phyloP scores from a whole-genome alignment of 2,113 vertebrate genomes.

The Myotis yumanensis region DNA sequence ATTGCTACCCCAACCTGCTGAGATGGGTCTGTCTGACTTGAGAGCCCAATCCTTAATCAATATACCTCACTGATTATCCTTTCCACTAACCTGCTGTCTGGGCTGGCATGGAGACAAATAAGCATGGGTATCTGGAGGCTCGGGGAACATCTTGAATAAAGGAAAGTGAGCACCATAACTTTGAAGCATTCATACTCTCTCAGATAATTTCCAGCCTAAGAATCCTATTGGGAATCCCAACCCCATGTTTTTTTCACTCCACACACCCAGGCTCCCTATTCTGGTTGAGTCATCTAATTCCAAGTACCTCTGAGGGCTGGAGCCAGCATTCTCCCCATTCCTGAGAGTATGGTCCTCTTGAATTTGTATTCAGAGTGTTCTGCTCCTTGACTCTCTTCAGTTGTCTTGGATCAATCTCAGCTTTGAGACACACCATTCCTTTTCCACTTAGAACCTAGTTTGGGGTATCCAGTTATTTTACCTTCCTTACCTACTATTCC shows the following conservation, averaged over 20 bases:
- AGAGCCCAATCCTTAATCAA: not conserved
- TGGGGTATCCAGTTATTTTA: not conserved
- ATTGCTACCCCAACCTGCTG: not conserved
- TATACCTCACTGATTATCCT: not conserved
- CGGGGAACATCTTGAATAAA: not conserved
- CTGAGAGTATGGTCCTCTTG: not conserved
- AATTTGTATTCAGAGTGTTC: not conserved
- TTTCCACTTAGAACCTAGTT: not conserved
- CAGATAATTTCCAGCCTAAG: not conserved
- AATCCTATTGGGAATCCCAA: not conserved
- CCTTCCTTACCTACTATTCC: not conserved
- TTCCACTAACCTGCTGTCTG: not conserved
- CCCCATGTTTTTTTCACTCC: fast-evolving
- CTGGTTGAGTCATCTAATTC: not conserved
- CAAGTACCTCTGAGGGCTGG: not conserved
- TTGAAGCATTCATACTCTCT: not conserved
- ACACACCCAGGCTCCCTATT: not conserved
- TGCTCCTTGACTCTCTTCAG: fast-evolving
- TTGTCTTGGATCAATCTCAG: not conserved
- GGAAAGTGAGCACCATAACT: not conserved
- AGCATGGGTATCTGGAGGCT: not conserved
- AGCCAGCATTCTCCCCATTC: not conserved
- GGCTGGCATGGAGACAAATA: not conserved
- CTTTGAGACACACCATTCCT: not conserved
- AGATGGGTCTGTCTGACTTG: not conserved